Evolutionary conservation across 2,113 vertebrate genomes (phyloP), one percentile per base, ranked within the genome.

Genomic region (Rhinichthys klamathensis): DNA sequence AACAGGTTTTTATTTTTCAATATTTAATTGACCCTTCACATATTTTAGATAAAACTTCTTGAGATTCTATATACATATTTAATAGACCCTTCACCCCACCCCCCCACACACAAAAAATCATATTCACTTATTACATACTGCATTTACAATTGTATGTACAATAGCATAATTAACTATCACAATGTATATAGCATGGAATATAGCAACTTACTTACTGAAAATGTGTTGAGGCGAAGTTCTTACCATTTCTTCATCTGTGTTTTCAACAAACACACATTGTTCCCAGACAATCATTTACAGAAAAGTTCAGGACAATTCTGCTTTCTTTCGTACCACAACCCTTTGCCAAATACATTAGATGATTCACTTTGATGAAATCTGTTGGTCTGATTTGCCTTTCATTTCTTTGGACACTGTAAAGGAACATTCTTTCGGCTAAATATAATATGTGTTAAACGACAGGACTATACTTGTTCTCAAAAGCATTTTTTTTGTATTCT

Each of bases 91-190:
- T 92, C 46, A 23, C 93, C 92, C 90, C 91, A 91, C 91, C 91
- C 18, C 88, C 21, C 18, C 35, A 12, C 32, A 94, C 93, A 89
- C 77, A 93, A 92, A 89, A 94, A 92, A 93, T 91, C 90, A 93
- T 92, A 93, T 89, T 88, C 90, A 93, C 91, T 89, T 90, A 86
- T 90, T 93, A 94, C 91, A 93, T 88, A 91, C 91, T 84, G 91
- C 79, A 91, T 95, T 91, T 94, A 94, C 93, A 94, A 91, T 93
- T 91, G 85, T 93, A 93, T 95, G n/a, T 94, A 95, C 94, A 95
- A 84, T 91, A 91, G 92, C 89, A 93, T 94, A 91, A 92, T 93
- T 94, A 92, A 94, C 90, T 93, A 90, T 93, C 89, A 95, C 92
- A 93, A 92, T 89, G 89, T 63, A 90, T 92, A 90, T 91, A 90